These are phyloP conservation scores for Tricholauxania praeusta DNA, from an alignment of 2,888 invertebrate genomes.

Conservation along the genomic window DNA sequence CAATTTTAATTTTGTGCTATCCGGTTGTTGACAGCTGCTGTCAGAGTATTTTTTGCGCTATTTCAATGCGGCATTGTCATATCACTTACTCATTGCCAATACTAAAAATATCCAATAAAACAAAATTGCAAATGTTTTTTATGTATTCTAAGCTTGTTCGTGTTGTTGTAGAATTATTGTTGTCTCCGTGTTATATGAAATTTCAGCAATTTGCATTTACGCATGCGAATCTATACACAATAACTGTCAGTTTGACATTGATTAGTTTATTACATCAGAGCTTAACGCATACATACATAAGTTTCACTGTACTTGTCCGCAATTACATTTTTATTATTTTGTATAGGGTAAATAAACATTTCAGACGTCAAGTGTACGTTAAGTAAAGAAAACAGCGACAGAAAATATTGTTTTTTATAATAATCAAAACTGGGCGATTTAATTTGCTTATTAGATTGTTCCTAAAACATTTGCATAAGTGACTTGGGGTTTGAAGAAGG, in stretches of 20 bases:
- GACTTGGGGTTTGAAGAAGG: too few species aligned
- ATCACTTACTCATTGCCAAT: not conserved
- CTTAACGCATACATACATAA: too few species aligned
- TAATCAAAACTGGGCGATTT: too few species aligned
- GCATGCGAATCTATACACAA: not conserved
- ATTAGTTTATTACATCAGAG: conserved; percentile 9
- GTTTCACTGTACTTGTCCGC: too few species aligned
- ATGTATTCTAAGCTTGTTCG: not conserved
- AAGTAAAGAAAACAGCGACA: too few species aligned
- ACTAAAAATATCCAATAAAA: not conserved
- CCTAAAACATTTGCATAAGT: too few species aligned
- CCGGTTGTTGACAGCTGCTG: conserved; percentile 2
- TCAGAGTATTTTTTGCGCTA: not conserved
- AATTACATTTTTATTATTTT: not conserved
- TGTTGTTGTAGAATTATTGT: not conserved
- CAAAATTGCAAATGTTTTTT: not conserved
- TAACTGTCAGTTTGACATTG: conserved; percentile 16
- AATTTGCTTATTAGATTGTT: too few species aligned
- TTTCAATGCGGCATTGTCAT: not conserved
- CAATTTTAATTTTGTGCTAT: too few species aligned
- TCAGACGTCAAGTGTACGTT: too few species aligned
- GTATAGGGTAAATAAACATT: too few species aligned
- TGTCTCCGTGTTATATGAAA: not conserved
- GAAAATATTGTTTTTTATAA: too few species aligned
- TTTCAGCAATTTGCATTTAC: not conserved